Evolutionary conservation across 37 sponge, comb jelly and placozoan genomes (phyloP).

Genomic region (Chondrilla cf. caribensis): DNA sequence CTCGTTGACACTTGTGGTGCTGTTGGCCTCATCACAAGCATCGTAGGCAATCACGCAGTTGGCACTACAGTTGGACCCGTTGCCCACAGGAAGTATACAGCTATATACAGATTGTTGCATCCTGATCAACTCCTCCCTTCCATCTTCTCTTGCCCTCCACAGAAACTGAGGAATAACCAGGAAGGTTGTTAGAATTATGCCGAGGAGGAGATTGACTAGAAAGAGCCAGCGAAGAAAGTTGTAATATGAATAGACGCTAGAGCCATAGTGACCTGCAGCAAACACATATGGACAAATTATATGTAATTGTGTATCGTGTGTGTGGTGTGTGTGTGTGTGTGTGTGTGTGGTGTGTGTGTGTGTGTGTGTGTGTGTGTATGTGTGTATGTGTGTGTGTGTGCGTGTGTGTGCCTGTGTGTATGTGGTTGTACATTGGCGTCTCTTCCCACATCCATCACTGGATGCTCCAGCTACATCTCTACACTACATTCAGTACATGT

Average conservation of each 20-base stretch:
- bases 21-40: constrained; percentile 3
- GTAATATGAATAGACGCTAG: constrained; percentile 6
- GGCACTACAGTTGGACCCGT: neutral
- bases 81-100: neutral
- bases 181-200: neutral
- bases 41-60: neutral
- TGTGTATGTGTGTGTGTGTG: neutral
- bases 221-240: constrained; percentile 20
- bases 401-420: neutral
- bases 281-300: too few species aligned
- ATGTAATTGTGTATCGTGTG: neutral
- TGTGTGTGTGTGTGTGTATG: constrained; percentile 3
- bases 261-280: constrained; percentile 10
- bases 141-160: constrained; percentile 11
- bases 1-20: neutral
- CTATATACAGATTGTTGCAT: neutral
- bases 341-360: constrained; percentile 21
- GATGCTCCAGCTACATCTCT: too few species aligned
- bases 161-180: constrained; percentile 11
- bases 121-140: neutral
- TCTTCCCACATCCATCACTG: too few species aligned
- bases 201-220: neutral
- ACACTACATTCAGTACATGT: neutral
- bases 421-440: neutral
- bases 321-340: constrained; percentile 12